Evolutionary conservation across 2,113 vertebrate genomes (phyloP).

Genomic region (Apaloderma vittatum): DNA sequence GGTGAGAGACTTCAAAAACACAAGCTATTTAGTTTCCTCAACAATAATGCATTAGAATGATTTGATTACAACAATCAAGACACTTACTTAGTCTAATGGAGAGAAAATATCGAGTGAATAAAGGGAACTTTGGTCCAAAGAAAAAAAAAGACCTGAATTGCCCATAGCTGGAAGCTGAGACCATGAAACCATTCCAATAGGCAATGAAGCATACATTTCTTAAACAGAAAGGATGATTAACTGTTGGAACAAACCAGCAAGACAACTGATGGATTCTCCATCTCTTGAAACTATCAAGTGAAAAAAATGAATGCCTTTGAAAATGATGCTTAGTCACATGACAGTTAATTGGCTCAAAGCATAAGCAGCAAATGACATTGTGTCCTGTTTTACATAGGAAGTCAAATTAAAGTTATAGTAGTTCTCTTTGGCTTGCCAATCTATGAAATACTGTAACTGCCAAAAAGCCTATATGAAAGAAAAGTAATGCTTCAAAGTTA

Average conservation of each 20-base stretch:
- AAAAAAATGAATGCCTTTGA: not conserved
- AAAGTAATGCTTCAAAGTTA: slow-evolving; percentile 35
- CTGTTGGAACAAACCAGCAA: not conserved
- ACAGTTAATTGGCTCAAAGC: not conserved
- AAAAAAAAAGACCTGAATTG: not conserved
- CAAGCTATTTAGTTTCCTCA: not conserved
- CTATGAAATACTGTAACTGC: not conserved
- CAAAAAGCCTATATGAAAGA: not conserved
- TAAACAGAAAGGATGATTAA: not conserved
- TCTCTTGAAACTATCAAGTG: not conserved
- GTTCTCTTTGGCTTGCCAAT: not conserved
- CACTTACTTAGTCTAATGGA: not conserved
- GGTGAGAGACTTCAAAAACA: not conserved
- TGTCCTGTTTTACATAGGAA: not conserved
- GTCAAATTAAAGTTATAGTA: not conserved
- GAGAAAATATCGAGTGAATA: not conserved
- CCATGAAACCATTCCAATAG: not conserved
- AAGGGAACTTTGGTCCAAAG: not conserved
- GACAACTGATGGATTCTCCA: not conserved
- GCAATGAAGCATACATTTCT: not conserved
- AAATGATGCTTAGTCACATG: not conserved
- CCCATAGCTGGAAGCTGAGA: not conserved
- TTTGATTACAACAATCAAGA: not conserved
- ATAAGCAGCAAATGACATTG: not conserved
- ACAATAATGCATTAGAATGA: not conserved